Evolutionary conservation across 2,797 vertebrate species (phyloP), one percentile per base, ranked within the genome.

Genomic region (Amblyraja radiata): DNA sequence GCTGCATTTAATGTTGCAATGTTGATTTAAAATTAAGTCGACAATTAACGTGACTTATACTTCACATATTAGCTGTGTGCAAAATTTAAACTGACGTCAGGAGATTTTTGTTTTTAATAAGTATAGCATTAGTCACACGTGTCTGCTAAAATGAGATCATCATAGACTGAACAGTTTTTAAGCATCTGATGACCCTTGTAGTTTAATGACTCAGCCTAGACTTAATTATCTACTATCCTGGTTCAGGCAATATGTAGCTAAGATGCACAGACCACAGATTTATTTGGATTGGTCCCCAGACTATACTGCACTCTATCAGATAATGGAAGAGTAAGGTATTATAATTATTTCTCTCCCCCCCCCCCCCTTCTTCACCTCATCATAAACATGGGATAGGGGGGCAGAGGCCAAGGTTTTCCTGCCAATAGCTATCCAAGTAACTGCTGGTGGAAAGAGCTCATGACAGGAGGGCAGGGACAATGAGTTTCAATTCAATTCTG

Each of bases 31-130:
- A 36, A 68, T 21, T 36, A 65, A 88, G 83, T 7, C n/a, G 63
- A 36, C n/a, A 68, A 36, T 36, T 88, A 63, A 88, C 2, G n/a
- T 88, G 18, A 63, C 83, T 63, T 63, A n/a, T 86, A 32, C 5
- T 58, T 83, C 46, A 83, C 23, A 28, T 78, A 32, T 65, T 88
- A 88, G 32, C 61, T 68, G 84, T 68, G 28, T 86, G n/a, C 7
- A 36, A 32, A 36, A 46, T 46, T 71, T 90, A 90, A 36, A 73
- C 88, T 39, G 71, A 76, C 90, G 58, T 76, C 90, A 92, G 46
- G 46, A 46, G 39, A 68, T 91, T 54, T 54, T 6, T n/a, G n/a
- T 54, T 54, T 54, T 54, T 28, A n/a, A 92, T 74, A 74, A 92
- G 5, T 10, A 58, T 73, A 36, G 46, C 65, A 36, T 71, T 36